Evolutionary conservation across 2,797 vertebrate genomes (phyloP), one percentile per base, ranked within the genome.

Genomic region (Nannoperca obscura): DNA sequence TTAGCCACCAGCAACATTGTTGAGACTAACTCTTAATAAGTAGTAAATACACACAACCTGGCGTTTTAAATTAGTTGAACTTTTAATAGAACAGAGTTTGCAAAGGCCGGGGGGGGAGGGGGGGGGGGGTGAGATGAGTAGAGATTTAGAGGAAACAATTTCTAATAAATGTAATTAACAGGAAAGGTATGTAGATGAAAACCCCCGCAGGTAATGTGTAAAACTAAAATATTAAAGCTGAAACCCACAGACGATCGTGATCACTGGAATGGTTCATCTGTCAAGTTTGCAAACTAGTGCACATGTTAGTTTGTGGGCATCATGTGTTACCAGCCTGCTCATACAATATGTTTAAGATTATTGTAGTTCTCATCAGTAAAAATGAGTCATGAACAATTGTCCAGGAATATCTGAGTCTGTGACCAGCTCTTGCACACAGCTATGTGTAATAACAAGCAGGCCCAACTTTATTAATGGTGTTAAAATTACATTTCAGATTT

Each of bases 341-440:
- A 53, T 38, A 38, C 36, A 38, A 10, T 60, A 46, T 59, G 49
- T 74, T 74, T 17, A 58, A 71, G 52, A 24, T 64, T n/a, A 54
- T 70, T 72, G 60, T 32, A 44, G 44, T 76, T 58, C 34, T 71
- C 61, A 76, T 76, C 60, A 61, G 40, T 24, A 50, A 73, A 52
- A 54, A 80, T 58, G 69, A 77, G 52, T 81, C 57, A 54, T 68
- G 79, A 88, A 88, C 79, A 81, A 73, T 49, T 65, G 44, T 63
- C 73, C 59, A 7, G 75, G 44, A 78, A 71, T 44, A 59, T 72
- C 68, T 67, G 66, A 76, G 71, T 86, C 82, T 80, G 79, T 87
- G 91, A 88, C 87, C 84, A 90, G 76, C 65, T 71, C 63, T 66
- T 19, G 53, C 38, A 61, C 76, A 60, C 76, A 58, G 54, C 40